These are phyloP conservation scores for Blomia tropicalis DNA, from an alignment of 2,888 invertebrate genomes.

Conservation along the genomic window DNA sequence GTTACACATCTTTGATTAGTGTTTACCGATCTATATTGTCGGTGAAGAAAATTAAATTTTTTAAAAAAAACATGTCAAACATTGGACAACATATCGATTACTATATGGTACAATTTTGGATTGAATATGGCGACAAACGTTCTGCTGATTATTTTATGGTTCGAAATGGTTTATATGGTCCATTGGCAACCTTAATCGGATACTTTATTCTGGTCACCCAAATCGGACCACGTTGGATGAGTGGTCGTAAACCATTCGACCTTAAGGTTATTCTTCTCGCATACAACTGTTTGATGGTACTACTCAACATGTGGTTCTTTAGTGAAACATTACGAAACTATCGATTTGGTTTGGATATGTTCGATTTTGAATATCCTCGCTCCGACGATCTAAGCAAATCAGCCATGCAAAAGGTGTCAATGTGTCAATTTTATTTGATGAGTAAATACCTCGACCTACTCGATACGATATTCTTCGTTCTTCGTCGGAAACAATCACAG, in stretches of 20 bases:
- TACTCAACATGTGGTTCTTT: conserved; percentile 10
- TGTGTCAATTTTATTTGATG: background rate
- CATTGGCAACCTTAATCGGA: background rate
- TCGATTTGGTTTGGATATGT: background rate
- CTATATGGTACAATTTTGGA: background rate
- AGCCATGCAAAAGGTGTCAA: background rate
- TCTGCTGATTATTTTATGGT: background rate
- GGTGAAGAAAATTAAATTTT: too few relatives aligned
- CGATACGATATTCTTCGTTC: conserved; percentile 13
- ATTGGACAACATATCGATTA: background rate
- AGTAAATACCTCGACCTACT: conserved; percentile 10
- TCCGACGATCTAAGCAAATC: background rate
- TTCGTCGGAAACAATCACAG: conserved; percentile 8
- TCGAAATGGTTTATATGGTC: background rate
- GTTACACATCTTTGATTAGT: too few relatives aligned
- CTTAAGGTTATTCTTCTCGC: background rate
- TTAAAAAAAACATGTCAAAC: too few relatives aligned
- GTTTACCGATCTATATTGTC: too few relatives aligned
- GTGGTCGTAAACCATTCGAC: background rate
- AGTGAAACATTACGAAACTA: background rate
- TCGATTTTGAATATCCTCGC: background rate
- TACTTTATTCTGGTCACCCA: conserved; percentile 12
- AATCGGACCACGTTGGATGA: conserved; percentile 9
- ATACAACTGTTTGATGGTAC: background rate
- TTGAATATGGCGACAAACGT: background rate